Evolutionary conservation across 2,797 vertebrate species (phyloP), one percentile per base, ranked within the genome.

Genomic region (Microctenopoma stevenorrisi): DNA sequence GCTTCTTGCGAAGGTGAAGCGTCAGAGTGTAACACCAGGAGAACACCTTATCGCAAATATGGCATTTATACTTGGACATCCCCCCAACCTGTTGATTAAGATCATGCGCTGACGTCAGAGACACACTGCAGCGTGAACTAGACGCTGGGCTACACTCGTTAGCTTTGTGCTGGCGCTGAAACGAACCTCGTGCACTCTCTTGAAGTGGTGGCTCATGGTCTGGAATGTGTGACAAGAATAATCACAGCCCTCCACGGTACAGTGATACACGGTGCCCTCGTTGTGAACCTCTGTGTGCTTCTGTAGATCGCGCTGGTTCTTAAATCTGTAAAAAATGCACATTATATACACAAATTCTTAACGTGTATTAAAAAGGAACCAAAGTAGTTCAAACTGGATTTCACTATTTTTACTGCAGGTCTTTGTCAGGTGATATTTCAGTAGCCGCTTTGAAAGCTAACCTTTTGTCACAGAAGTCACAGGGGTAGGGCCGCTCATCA

Each of bases 21-120:
- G 94, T 95, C 55, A 96, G 85, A 4, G 93, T 94, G 74, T 95
- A 95, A 86, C 93, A 94, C 92, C 94, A 95, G 33, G 93, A 95
- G 79, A 95, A 96, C 68, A 90, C 92, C 74, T 95, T 95, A 76
- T 95, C 92, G 76, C 92, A 95, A 58, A 94, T 92, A 57, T 89
- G 93, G 75, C 94, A 94, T 81, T 96, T 95, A 18, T 94, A 94
- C 47, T 94, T 95, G 15, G 93, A 91, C 78, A 91, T 89, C 61
- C 91, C 89, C 1, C 92, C 92, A 14, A 79, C 87, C 93, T 94
- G 84, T 65, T 58, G 68, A 51, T 13, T 14, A 76, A 63, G 54
- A 11, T 0, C 18, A 54, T 9, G 5, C 13, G 16, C n/a, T 44
- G n/a, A 18, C 7, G 1, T 59, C 30, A 33, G 5, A 33, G 0